Evolutionary conservation across 2,797 vertebrate genomes (phyloP), one percentile per base, ranked within the genome.

Genomic region (Manis javanica): DNA sequence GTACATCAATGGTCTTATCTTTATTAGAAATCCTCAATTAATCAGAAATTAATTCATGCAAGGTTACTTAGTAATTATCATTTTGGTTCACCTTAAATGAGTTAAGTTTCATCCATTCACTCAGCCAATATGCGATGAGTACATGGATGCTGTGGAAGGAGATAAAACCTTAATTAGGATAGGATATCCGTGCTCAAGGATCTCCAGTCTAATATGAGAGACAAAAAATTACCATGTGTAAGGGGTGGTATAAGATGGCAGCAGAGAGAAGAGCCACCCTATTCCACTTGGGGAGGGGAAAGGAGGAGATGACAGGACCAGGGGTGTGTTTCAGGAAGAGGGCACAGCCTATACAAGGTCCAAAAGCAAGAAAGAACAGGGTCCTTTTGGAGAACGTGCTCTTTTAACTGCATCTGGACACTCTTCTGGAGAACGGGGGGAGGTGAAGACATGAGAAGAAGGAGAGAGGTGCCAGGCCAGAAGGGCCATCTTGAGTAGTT

Each of bases 41-140:
- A 79, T 42, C 53, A 94, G 66, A 94, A 93, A 57, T 75, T 24
- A 95, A 85, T 55, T 79, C 21, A 91, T 72, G 37, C 4, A 72
- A 77, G 14, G 7, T 1, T 75, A 69, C 63, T 91, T 93, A 81
- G 39, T 49, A 79, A 83, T 71, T 18, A 49, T 81, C 31, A 94
- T 66, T 81, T 97, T 61, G 77, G 87, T 87, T 93, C 14, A 93
- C 53, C 46, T 57, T 46, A 24, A 69, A n/a, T 88, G 26, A 88
- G 29, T 86, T 64, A 87, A 46, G 46, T 87, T 89, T 78, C 68
- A n/a, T 57, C 29, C 19, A 78, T 39, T 90, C 61, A 84, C 49
- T 92, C 42, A 68, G 87, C 63, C 61, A 66, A 71, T 87, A 87
- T 55, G 81, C 79, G 26, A 14, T 66, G 26, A 79, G 51, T 53